Base-by-base conservation (phyloP, 2,797 vertebrate genomes). In the Morelia viridis region DNA sequence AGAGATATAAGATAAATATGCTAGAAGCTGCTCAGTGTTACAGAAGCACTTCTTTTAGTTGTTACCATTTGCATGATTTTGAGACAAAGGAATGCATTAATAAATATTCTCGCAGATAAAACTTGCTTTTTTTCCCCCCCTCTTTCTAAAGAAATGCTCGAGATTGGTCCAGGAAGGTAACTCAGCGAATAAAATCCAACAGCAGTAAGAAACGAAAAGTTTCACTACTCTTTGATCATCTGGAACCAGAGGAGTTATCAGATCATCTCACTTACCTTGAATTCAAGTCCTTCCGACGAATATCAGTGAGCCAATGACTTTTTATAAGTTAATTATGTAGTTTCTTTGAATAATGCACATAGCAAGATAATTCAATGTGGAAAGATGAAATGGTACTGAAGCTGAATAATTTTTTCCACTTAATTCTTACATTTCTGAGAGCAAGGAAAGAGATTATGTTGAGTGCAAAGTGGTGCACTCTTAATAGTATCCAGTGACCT, bases 151-250 rank as follows among this genome's bases (percentile, higher is more conserved):
- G 99, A 97, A 98, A 97, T 92, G 98, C 99, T 89, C 98, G 98
- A 50, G 99, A 99, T 92, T 99, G 99, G 99, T 99, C 99, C 58
- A 98, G 98, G 96, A 99, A 99, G 96, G 98, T 99, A 94, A 99
- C 99, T 89, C 99, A 99, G 94, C 98, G 98, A 96, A 98, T 99
- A 91, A 99, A 98, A 97, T 97, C 98, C 12, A 99, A 99, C 96
- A 98, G 97, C 96, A 98, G 98, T 95, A 99, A 99, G 97, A 99
- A 98, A 96, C 98, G 99, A 96, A 99, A 99, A 96, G 98, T 99
- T 10, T 99, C 99, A 0, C 98, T 99, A 80, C 98, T 99, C 65
- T 99, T 99, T 92, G 99, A 99, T 96, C 98, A 99, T 91, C 97
- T 99, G 95, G 99, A 99, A 96, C 98, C 99, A 12, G 98, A 98